phyloP scores from a whole-genome alignment of 2,797 vertebrate species.

The Mormyrops attenuatus region DNA sequence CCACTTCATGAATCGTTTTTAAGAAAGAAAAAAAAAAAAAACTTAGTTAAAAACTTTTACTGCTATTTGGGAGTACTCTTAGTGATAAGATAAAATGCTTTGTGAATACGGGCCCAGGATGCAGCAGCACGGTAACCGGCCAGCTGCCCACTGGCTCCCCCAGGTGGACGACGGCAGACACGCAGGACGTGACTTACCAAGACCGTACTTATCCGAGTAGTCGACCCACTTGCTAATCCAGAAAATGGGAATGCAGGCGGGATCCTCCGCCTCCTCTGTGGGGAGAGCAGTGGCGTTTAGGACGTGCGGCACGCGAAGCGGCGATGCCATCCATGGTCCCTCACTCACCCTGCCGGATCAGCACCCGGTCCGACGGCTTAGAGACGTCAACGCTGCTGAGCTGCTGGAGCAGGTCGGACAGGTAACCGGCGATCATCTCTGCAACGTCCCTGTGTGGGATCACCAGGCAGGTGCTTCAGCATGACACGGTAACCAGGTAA shows the following conservation, averaged over 20 bases:
- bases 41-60: no score
- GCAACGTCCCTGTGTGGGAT: constrained; percentile 47
- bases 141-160: no score
- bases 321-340: background rate
- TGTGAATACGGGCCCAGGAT: no score
- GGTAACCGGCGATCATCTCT: constrained; percentile 58
- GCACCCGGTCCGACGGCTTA: constrained; percentile 71
- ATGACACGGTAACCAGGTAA: background rate
- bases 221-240: constrained; percentile 99
- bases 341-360: constrained; percentile 74
- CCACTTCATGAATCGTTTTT: background rate
- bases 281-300: background rate
- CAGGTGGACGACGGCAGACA: background rate
- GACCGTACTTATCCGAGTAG: constrained; percentile 95
- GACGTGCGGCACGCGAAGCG: background rate
- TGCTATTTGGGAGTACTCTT: no score
- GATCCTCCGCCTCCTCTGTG: constrained; percentile 92
- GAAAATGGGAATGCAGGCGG: constrained; percentile 94
- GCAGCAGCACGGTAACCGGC: no score
- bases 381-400: constrained; percentile 67
- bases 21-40: no score
- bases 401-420: constrained; percentile 82
- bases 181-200: constrained; percentile 65
- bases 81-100: no score
- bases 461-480: background rate